Evolutionary conservation across 1,140 invertebrate genomes (phyloP), one percentile per base, ranked within the genome.

Genomic region (Thaumetopoea pityocampa): DNA sequence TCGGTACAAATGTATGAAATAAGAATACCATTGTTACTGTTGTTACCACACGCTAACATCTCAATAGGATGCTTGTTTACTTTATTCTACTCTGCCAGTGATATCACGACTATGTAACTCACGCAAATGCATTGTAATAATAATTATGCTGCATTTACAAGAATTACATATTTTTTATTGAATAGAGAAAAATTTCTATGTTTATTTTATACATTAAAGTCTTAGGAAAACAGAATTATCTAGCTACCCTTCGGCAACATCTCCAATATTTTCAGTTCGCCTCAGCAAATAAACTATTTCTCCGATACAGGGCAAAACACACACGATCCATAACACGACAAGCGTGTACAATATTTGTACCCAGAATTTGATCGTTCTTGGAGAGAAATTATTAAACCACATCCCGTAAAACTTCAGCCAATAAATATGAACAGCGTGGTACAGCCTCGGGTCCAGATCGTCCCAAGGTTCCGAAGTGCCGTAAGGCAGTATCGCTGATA

Each of bases 381-480:
- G 46, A 3, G 60, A 51, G 37, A 52, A 63, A 16, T 67, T 63
- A 37, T 78, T 76, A 46, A 76, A 85, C 83, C 83, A 85, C 60
- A 85, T 66, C 9, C 83, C 83, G 52, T 80, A 85, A 50, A 85
- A 80, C 40, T 81, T 85, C 11, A 85, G 51, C 81, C 83, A 85
- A 41, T 76, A 85, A 53, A 84, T 84, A 43, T 85, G 79, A 6
- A 85, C 51, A 1, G 78, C 71, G 8, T 77, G 79, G 36, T 78
- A 86, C 27, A 82, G 54, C 9, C 49, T 48, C 0, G 81, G 80
- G 8, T 79, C 51, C 24, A 84, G 61, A 53, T 74, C 65, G 18
- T 81, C 69, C 76, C 76, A 78, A 6, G 73, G 47, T 6, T 74
- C 67, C 3, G 67, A 37, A 3, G 72, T 61, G 11, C 77, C 76